Conservation (phyloP, 2,797 vertebrate genomes). For the Hippopotamyrus pictus region DNA sequence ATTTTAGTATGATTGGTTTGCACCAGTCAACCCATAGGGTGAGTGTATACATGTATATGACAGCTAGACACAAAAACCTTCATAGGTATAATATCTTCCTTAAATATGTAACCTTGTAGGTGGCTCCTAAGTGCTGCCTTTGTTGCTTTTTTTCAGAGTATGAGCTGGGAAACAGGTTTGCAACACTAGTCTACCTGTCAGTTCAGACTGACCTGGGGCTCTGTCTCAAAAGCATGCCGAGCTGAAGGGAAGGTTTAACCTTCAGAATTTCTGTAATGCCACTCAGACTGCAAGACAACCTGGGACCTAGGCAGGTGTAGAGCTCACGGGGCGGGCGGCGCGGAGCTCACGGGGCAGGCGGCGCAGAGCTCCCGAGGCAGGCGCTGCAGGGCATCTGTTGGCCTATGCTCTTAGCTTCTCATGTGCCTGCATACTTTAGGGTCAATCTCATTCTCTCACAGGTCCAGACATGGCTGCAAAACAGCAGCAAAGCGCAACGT, state of each 20-base stretch:
- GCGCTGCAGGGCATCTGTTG: background rate
- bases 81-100: background rate
- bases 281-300: background rate
- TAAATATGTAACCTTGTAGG: background rate
- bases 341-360: rapidly evolving
- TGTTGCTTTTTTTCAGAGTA: background rate
- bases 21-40: background rate
- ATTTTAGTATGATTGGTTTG: background rate
- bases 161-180: conserved; percentile 17
- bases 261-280: background rate
- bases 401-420: background rate
- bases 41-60: background rate
- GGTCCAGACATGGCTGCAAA: background rate
- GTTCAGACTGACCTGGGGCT: background rate
- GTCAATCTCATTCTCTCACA: background rate
- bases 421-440: background rate
- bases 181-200: background rate
- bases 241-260: background rate
- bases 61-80: background rate
- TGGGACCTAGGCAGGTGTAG: background rate
- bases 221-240: background rate
- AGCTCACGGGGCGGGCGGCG: too few species aligned
- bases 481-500: background rate
- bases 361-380: rapidly evolving
- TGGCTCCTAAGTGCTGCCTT: background rate